Evolutionary conservation across 2,888 invertebrate species (phyloP), one percentile per base, ranked within the genome.

Genomic region (Epirrita christyi): DNA sequence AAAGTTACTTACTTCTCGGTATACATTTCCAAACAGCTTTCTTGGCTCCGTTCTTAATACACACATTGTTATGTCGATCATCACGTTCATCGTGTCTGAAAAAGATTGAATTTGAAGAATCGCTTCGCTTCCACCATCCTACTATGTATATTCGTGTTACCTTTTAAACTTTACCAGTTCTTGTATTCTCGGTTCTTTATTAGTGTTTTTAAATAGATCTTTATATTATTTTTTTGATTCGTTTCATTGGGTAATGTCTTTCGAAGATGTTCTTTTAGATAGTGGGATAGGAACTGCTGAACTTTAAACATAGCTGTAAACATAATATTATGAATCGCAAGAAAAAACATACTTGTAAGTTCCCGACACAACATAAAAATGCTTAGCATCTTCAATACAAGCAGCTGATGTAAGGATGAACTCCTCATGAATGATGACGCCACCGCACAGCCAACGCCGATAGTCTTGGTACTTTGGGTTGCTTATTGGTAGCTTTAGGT

Each of bases 1-100:
- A 21, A n/a, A n/a, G 21, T 8, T 29, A 70, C 82, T 79, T 71
- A 85, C 85, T 85, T 70, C 78, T 69, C 2, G 85, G 85, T 27
- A 85, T 80, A 66, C 85, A 85, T 65, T 84, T 85, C 85, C 85
- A 85, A 41, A 85, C 58, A 2, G 85, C 85, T 70, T 80, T 84
- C 36, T 81, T 84, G 2, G 83, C 83, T 28, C 84, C 83, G 47
- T 83, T 81, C 65, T 80, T 83, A 15, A 85, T 78, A 45, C 85
- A 85, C 0, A 49, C 43, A 53, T 83, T 83, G 41, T 63, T 80
- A 32, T 63, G 64, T 0, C 74, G 72, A 14, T 81, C 80, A 13
- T 72, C 76, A 0, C 65, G 59, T 63, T 76, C 76, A 14, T 75
- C 71, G 44, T 81, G 73, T 46, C 84, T 84, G 52, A 13, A 64